These are phyloP conservation scores for Megalurothrips usitatus DNA, from an alignment of 2,888 invertebrate species.

Conservation along the genomic window DNA sequence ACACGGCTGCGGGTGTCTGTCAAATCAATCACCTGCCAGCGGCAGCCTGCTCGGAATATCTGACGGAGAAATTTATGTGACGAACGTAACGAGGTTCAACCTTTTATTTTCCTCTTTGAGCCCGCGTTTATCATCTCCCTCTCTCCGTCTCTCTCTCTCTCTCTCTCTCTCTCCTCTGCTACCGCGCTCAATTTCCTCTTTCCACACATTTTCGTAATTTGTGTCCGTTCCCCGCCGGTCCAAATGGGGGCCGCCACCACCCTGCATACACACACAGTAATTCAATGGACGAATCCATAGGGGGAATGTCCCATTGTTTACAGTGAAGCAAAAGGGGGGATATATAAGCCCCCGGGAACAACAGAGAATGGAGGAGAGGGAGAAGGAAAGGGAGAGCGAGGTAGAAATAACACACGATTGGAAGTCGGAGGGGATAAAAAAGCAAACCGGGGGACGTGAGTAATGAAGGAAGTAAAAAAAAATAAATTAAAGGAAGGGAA, in stretches of 20 bases:
- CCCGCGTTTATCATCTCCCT: not conserved
- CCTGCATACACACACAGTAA: not conserved
- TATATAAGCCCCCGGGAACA: not conserved
- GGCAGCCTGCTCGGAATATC: not conserved
- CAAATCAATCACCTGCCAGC: conserved; percentile 23
- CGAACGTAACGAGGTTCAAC: not conserved
- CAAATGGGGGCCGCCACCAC: no score
- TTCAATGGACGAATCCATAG: not conserved
- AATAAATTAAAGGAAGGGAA: not conserved
- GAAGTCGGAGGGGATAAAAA: not conserved
- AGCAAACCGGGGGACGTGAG: not conserved
- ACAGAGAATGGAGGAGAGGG: not conserved
- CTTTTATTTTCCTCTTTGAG: not conserved
- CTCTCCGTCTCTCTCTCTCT: no score
- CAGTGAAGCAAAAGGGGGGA: not conserved
- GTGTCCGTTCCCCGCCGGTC: no score
- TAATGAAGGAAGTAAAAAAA: conserved; percentile 17
- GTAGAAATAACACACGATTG: not conserved
- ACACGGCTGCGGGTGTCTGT: not conserved
- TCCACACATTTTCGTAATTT: no score
- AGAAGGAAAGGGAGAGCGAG: not conserved
- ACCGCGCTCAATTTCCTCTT: no score
- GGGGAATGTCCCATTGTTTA: not conserved
- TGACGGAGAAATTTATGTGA: conserved; percentile 2
- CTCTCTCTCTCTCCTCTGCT: no score